Evolutionary conservation across 2,797 vertebrate species (phyloP), one percentile per base, ranked within the genome.

Genomic region (Limnodromus scolopaceus): DNA sequence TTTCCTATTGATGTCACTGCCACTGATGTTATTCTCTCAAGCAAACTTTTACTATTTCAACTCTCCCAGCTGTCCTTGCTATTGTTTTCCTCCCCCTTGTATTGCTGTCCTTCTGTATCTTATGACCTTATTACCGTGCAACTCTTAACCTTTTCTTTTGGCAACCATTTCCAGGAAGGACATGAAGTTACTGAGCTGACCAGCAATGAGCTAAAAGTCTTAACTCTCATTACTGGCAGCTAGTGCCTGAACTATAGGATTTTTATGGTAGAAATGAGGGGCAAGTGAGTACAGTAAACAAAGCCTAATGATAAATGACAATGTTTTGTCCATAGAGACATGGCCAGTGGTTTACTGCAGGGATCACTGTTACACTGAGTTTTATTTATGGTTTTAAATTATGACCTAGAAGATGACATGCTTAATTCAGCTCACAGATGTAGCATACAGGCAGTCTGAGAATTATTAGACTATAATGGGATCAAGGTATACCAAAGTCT

Each of bases 131-230:
- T 82, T 96, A 89, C 77, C 32, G 38, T 68, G 60, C 49, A 79
- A 66, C 88, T 95, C 87, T 70, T 89, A 92, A 95, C 93, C 78
- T 95, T 95, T 94, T 53, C 55, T 85, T 94, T 90, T 93, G 77
- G 78, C 63, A 95, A 19, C 23, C 28, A 58, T 86, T 92, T 87
- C 64, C 77, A 90, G 87, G 76, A 95, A 96, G 84, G 77, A 79
- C 63, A 45, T 86, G 69, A 92, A 95, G 51, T 46, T 76, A 77
- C 58, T 72, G 48, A 89, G 23, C 38, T 89, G 77, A 91, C 64
- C 90, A 93, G 63, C 83, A 83, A 68, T 55, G 41, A 88, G 63
- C 36, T 90, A 77, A 93, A 93, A 79, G 34, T 71, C 84, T 89
- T 70, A 80, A 93, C 48, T 93, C 60, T 82, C 38, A 28, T 89